Evolutionary conservation across 2,797 vertebrate genomes (phyloP).

Genomic region (Cephalopachus bancanus): DNA sequence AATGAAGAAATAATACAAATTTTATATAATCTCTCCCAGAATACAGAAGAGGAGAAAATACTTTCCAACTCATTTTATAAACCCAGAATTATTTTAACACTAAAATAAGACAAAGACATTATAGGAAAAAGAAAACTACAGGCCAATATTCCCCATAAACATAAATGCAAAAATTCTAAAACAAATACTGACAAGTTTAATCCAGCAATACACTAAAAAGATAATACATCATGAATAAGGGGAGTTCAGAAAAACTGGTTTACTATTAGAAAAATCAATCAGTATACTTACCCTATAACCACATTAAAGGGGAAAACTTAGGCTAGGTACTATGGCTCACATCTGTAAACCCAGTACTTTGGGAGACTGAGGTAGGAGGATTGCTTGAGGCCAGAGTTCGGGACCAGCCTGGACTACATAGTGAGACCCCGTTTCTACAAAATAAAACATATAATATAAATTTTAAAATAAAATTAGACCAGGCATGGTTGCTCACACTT

Average conservation of each 20-base stretch:
- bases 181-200: not conserved
- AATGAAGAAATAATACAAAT: not conserved
- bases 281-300: not conserved
- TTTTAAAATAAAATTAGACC: too few species aligned
- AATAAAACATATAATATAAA: too few species aligned
- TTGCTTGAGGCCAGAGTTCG: too few species aligned
- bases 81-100: too few species aligned
- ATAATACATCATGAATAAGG: fast-evolving
- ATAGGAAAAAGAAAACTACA: not conserved
- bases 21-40: not conserved
- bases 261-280: not conserved
- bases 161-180: not conserved
- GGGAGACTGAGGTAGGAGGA: too few species aligned
- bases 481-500: too few species aligned
- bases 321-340: too few species aligned
- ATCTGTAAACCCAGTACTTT: too few species aligned
- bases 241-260: not conserved
- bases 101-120: not conserved
- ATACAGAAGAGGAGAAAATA: not conserved
- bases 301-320: not conserved
- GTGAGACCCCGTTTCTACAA: too few species aligned
- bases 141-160: too few species aligned
- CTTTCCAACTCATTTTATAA: not conserved
- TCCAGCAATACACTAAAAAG: not conserved
- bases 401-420: too few species aligned